Evolutionary conservation across 2,113 vertebrate genomes (phyloP), one percentile per base, ranked within the genome.

Genomic region (Syrrhaptes paradoxus): DNA sequence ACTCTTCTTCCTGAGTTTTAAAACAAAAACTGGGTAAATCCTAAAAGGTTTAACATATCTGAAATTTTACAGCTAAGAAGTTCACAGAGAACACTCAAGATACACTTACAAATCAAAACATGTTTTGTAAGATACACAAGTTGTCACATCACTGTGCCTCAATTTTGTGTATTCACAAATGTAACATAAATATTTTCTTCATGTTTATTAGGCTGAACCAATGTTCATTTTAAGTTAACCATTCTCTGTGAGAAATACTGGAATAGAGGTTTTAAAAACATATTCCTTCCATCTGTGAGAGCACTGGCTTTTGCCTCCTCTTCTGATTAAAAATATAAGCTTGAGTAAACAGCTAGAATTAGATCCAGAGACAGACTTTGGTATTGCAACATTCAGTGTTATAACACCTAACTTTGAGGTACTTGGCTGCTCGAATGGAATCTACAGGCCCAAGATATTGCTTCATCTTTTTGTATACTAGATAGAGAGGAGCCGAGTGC

Each of bases 291-390:
- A 67, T 67, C 80, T 93, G 65, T 67, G 38, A 70, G 24, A 86
- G n/a, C 34, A 71, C 21, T 84, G 65, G 54, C 36, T 95, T 96
- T 92, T 92, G 43, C 57, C 70, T 95, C 18, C 76, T 79, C 61
- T 61, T 89, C 80, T 52, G 54, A 81, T 86, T 81, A 77, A 90
- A 90, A 95, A 74, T 71, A 46, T 3, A 88, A 84, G 48, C 59
- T 80, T 74, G 63, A 93, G 63, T 83, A 86, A 91, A 89, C 73
- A 78, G 67, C 29, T 61, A 96, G 75, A 85, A 81, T 52, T 59
- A 85, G 65, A 89, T 75, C 61, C 87, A 89, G 72, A 70, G 59
- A 76, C 72, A 87, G 65, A 85, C 22, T 72, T 55, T 7, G 10
- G 43, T 93, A 85, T 89, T 87, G 70, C 78, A 82, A 72, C 87